Base-by-base conservation (phyloP, 1,140 invertebrate species). In the Cyclina sinensis region DNA sequence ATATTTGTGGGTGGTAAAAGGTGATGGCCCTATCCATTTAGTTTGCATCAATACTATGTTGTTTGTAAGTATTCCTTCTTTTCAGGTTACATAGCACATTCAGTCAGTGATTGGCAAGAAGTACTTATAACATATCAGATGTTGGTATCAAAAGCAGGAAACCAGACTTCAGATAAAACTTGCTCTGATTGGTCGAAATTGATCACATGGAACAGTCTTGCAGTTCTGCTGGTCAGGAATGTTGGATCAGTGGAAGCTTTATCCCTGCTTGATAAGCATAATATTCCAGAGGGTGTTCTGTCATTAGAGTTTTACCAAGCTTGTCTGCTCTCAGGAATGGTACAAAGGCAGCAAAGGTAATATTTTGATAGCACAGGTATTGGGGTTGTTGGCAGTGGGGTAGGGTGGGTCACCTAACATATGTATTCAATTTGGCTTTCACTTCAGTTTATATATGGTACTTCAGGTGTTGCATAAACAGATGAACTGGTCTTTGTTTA, bases 341-440 rank as follows among this genome's bases (percentile, higher is more conserved):
- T 91, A 9, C 78, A 93, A n/a, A 90, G 74, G 76, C 89, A 90
- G 24, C 91, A 93, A 85, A 87, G 84, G 92, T 92, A 70, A n/a
- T n/a, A n/a, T n/a, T n/a, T n/a, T n/a, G n/a, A n/a, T n/a, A n/a
- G n/a, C n/a, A n/a, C n/a, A n/a, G n/a, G n/a, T n/a, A n/a, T n/a
- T n/a, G n/a, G n/a, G n/a, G n/a, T n/a, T n/a, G n/a, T n/a, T n/a
- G n/a, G n/a, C n/a, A n/a, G n/a, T n/a, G n/a, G n/a, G n/a, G n/a
- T n/a, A n/a, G n/a, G n/a, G n/a, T n/a, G n/a, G n/a, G n/a, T n/a
- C n/a, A n/a, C n/a, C n/a, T n/a, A n/a, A n/a, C n/a, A n/a, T n/a
- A n/a, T n/a, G n/a, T n/a, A n/a, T n/a, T n/a, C n/a, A n/a, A n/a
- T n/a, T n/a, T n/a, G n/a, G n/a, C n/a, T n/a, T n/a, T n/a, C n/a